phyloP scores from a whole-genome alignment of 2,113 vertebrate species.

The Ceratotherium simum region DNA sequence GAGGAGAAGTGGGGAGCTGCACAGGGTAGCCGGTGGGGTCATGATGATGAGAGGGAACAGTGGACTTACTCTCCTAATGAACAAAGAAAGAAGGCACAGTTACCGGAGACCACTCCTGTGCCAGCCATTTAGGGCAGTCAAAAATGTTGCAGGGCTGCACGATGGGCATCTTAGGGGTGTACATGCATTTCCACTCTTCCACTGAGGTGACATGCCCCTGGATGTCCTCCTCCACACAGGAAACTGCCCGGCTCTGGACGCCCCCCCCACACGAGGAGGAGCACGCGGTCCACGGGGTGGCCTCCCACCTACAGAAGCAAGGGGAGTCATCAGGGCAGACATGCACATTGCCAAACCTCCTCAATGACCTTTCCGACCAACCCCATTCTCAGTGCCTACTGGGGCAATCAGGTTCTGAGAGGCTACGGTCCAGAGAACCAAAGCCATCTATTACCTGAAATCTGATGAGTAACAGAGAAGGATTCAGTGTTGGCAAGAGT shows the following conservation, averaged over 20 bases:
- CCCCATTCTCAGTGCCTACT: neutral
- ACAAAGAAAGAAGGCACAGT: slow-evolving; percentile 78
- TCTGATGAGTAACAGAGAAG: neutral
- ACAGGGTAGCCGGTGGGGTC: neutral
- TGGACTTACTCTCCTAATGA: slow-evolving; percentile 75
- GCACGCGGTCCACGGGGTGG: slow-evolving; percentile 97
- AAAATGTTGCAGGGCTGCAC: slow-evolving; percentile 97
- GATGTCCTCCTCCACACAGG: slow-evolving; percentile 98
- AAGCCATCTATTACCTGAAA: neutral
- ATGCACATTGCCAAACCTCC: slow-evolving; percentile 51
- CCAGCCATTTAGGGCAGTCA: slow-evolving; percentile 97
- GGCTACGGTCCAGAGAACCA: neutral
- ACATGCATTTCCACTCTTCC: slow-evolving; percentile 99
- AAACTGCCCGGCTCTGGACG: slow-evolving; percentile 95
- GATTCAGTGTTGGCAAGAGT: neutral
- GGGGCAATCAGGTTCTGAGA: neutral
- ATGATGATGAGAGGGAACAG: slow-evolving; percentile 58
- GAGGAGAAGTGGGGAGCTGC: neutral
- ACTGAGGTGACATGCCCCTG: slow-evolving; percentile 93
- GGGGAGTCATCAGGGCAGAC: slow-evolving; percentile 72
- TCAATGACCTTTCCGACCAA: slow-evolving; percentile 50
- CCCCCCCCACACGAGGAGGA: slow-evolving; percentile 97
- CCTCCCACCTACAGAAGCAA: slow-evolving; percentile 93
- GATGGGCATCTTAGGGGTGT: slow-evolving; percentile 93
- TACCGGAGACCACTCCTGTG: slow-evolving; percentile 99